phyloP scores from a whole-genome alignment of 2,888 invertebrate species.

The Plebejus anna region DNA sequence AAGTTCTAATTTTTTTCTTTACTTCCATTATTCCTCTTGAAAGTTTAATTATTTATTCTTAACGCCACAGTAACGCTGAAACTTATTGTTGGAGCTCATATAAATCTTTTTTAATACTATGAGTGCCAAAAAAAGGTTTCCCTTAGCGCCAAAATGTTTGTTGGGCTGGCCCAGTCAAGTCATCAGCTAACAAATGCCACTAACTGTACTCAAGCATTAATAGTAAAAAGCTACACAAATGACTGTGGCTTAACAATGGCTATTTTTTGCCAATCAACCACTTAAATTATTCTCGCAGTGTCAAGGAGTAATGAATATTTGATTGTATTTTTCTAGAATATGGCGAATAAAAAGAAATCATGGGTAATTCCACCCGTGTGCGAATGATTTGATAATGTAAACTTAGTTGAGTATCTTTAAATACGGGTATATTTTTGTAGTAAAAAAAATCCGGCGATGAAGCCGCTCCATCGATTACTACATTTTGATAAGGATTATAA shows the following conservation, averaged over 20 bases:
- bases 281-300: constrained; percentile 3
- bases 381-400: background rate
- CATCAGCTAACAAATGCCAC: background rate
- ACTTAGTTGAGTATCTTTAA: background rate
- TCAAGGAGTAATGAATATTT: constrained; percentile 15
- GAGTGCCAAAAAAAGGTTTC: too few relatives aligned
- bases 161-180: background rate
- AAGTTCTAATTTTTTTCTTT: too few relatives aligned
- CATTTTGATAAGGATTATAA: too few relatives aligned
- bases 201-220: background rate
- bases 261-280: constrained; percentile 10
- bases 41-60: too few relatives aligned
- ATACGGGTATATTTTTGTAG: background rate
- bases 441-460: background rate
- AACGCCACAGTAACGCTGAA: too few relatives aligned
- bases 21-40: too few relatives aligned
- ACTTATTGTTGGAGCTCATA: too few relatives aligned
- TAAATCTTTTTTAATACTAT: too few relatives aligned
- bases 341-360: background rate
- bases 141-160: too few relatives aligned
- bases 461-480: background rate
- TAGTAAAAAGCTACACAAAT: background rate
- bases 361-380: background rate
- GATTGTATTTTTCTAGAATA: background rate
- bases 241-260: background rate